Evolutionary conservation across 2,888 invertebrate genomes (phyloP).

Genomic region (Amphimallon solstitiale): DNA sequence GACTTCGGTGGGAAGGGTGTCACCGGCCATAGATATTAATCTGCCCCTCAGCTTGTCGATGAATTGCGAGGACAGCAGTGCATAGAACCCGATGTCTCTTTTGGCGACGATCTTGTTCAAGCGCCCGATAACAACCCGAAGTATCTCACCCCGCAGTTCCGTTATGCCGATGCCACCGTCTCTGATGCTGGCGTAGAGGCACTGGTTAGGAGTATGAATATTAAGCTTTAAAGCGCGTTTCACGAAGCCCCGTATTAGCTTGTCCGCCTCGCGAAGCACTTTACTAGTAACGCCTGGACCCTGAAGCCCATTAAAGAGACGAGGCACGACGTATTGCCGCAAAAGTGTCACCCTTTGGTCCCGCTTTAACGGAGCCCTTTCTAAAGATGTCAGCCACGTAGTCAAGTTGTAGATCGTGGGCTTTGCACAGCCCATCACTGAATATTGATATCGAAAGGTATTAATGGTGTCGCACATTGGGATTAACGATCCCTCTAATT

Average conservation of each 20-base stretch:
- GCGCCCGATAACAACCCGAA: constrained; percentile 30
- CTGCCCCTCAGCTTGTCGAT: not conserved
- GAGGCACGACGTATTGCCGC: too few relatives aligned
- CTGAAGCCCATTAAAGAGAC: too few relatives aligned
- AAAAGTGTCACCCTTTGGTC: too few relatives aligned
- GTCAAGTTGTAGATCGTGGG: constrained; percentile 40
- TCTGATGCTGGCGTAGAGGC: constrained; percentile 42
- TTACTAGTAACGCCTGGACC: too few relatives aligned
- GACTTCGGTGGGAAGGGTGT: not conserved
- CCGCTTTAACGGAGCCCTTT: constrained; percentile 52
- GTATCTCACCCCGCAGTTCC: constrained; percentile 43
- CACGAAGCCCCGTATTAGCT: constrained; percentile 30
- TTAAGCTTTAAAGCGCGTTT: constrained; percentile 51
- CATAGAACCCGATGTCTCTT: not conserved
- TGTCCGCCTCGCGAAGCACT: too few relatives aligned
- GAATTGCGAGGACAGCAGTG: not conserved
- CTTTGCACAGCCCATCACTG: constrained; percentile 56
- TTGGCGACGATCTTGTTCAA: constrained; percentile 21
- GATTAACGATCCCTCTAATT: too few relatives aligned
- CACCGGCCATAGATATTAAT: constrained; percentile 15
- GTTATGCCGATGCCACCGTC: constrained; percentile 48
- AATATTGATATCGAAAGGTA: constrained; percentile 49
- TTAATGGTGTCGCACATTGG: constrained; percentile 34
- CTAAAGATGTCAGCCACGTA: constrained; percentile 45
- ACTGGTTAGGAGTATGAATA: constrained; percentile 45